Percentiles rank a stretch among this genome's conserved stretches.
Evolutionary conservation across 2,888 invertebrate genomes (phyloP).

Genomic region (Carabus problematicus): DNA sequence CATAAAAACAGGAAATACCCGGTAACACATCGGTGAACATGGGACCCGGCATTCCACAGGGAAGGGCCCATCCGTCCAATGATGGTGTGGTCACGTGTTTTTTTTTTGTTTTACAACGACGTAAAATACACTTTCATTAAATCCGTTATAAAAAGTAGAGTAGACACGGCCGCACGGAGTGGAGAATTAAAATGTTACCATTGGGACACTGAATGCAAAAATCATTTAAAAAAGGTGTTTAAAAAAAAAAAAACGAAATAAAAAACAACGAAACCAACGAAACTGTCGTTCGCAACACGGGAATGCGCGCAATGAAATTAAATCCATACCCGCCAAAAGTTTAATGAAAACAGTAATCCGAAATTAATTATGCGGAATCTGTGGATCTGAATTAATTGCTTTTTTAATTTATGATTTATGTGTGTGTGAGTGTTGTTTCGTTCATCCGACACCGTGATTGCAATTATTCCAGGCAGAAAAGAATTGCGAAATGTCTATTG

Average conservation of each 20-base stretch:
- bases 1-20: background rate
- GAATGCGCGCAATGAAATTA: slow-evolving; percentile 38
- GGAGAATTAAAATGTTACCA: slow-evolving; percentile 35
- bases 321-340: slow-evolving; percentile 43
- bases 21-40: background rate
- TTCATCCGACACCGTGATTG: slow-evolving; percentile 37
- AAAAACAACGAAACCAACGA: too few species aligned
- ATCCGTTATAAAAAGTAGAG: slow-evolving; percentile 40
- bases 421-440: slow-evolving; percentile 33
- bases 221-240: slow-evolving; percentile 39
- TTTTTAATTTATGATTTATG: slow-evolving; percentile 47
- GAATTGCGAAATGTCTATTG: background rate
- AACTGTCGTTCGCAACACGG: slow-evolving; percentile 3
- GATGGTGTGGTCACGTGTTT: background rate
- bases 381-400: slow-evolving; percentile 44
- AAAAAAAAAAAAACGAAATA: slow-evolving; percentile 34
- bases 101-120: slow-evolving; percentile 26
- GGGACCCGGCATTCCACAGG: too few species aligned
- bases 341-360: slow-evolving; percentile 43
- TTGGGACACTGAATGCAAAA: slow-evolving; percentile 33
- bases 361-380: slow-evolving; percentile 46
- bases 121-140: slow-evolving; percentile 42
- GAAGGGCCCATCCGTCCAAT: too few species aligned
- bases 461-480: slow-evolving; percentile 7
- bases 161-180: slow-evolving; percentile 9